phyloP scores from a whole-genome alignment of 2,888 invertebrate species.

The Xanthia togata region DNA sequence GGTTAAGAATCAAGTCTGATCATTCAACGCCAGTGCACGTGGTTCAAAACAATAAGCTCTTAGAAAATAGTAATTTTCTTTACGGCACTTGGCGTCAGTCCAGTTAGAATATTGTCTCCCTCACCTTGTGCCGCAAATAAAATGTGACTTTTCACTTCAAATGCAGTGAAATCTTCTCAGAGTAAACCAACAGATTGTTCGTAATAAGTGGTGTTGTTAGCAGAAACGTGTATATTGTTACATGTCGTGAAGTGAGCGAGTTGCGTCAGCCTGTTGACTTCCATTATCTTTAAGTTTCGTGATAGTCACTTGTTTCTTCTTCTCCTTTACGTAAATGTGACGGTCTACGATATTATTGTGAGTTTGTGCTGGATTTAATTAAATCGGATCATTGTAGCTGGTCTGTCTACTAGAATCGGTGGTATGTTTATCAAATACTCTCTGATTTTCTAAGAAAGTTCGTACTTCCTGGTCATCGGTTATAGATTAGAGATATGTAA shows the following conservation, averaged over 20 bases:
- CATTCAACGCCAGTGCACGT: constrained; percentile 56
- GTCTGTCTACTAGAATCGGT: not conserved
- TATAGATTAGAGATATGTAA: not conserved
- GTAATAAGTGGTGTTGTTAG: constrained; percentile 33
- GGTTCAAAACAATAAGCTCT: constrained; percentile 66
- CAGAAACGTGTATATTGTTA: constrained; percentile 31
- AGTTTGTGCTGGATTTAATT: constrained; percentile 15
- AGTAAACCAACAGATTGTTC: constrained; percentile 40
- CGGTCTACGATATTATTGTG: constrained; percentile 18
- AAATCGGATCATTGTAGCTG: not conserved
- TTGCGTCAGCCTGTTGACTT: constrained; percentile 35
- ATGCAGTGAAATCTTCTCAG: constrained; percentile 56
- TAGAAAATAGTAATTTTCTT: constrained; percentile 54
- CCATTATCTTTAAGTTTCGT: constrained; percentile 31
- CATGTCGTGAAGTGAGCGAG: constrained; percentile 20
- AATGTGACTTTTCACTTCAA: constrained; percentile 63
- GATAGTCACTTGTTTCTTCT: constrained; percentile 23
- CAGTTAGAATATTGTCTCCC: constrained; percentile 78
- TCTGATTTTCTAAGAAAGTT: constrained; percentile 6
- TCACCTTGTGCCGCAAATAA: constrained; percentile 86
- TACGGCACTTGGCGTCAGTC: constrained; percentile 72
- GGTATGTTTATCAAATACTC: constrained; percentile 47
- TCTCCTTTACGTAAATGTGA: not conserved
- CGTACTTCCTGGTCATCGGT: not conserved
- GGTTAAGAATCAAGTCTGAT: constrained; percentile 63